Percentiles rank a stretch among this genome's conserved stretches.
Conservation (phyloP, 2,797 vertebrate species). For the Tolypeutes matacus region DNA sequence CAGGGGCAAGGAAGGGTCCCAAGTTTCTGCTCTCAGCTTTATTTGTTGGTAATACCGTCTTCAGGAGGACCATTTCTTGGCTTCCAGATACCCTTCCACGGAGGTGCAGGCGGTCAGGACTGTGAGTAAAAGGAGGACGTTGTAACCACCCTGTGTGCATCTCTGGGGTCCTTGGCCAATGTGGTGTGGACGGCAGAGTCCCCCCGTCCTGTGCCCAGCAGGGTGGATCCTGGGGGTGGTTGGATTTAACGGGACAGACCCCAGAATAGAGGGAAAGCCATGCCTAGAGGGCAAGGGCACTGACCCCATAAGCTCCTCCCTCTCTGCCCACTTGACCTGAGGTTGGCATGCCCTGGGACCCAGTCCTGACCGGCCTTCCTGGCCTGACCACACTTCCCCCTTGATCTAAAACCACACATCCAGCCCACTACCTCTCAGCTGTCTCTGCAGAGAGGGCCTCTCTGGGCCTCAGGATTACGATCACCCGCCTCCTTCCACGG, state of each 20-base stretch:
- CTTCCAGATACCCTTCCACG: neutral
- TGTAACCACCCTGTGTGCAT: rapidly evolving
- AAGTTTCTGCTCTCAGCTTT: rapidly evolving
- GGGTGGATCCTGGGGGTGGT: too few relatives aligned
- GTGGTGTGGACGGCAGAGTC: neutral
- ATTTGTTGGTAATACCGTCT: rapidly evolving
- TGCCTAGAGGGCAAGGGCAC: rapidly evolving
- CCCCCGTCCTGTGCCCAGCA: neutral
- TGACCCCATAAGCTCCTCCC: neutral
- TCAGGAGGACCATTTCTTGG: rapidly evolving
- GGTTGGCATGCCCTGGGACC: rapidly evolving
- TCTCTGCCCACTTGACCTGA: neutral
- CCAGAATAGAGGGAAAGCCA: neutral
- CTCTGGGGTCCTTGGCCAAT: neutral
- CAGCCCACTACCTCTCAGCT: rapidly evolving
- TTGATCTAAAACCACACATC: neutral
- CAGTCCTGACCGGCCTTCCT: neutral
- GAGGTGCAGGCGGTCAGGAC: neutral
- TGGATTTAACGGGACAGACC: too few relatives aligned
- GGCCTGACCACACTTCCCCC: neutral
- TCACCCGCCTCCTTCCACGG: rapidly evolving
- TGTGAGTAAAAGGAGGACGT: rapidly evolving
- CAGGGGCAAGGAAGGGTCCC: rapidly evolving
- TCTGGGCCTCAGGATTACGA: rapidly evolving
- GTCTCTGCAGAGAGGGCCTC: neutral